Evolutionary conservation across 2,888 invertebrate species (phyloP).

Genomic region (Amorpha juglandis): DNA sequence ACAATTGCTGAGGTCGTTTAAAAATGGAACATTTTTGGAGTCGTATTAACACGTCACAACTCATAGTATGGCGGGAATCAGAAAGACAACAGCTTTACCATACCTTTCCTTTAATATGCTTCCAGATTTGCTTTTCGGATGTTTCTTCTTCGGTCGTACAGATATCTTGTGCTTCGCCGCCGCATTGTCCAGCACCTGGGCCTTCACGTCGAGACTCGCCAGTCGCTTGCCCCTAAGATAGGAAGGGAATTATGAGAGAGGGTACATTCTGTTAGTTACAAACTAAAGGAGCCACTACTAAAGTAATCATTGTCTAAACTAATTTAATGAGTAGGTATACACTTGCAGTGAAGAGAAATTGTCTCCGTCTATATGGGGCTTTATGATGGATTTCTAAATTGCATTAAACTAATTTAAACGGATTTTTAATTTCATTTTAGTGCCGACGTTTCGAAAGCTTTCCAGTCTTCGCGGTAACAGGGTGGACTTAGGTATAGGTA

Average conservation of each 20-base stretch:
- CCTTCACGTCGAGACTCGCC: constrained; percentile 86
- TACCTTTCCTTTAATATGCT: constrained; percentile 39
- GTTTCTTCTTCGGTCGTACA: constrained; percentile 88
- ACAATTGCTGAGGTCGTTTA: too few relatives aligned
- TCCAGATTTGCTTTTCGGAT: constrained; percentile 67
- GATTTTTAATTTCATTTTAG: too few relatives aligned
- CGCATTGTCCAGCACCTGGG: constrained; percentile 87
- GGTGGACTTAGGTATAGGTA: too few relatives aligned
- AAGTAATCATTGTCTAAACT: neutral
- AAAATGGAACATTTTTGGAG: too few relatives aligned
- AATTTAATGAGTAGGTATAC: too few relatives aligned
- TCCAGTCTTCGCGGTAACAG: too few relatives aligned
- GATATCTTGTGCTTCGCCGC: constrained; percentile 91
- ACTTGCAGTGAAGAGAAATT: too few relatives aligned
- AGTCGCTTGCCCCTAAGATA: constrained; percentile 80
- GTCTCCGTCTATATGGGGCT: too few relatives aligned
- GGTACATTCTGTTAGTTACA: constrained; percentile 44
- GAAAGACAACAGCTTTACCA: neutral
- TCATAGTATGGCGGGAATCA: neutral
- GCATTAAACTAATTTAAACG: too few relatives aligned
- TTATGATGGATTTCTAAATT: too few relatives aligned
- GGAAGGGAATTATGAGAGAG: constrained; percentile 49
- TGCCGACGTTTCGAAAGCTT: too few relatives aligned
- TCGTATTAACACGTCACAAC: too few relatives aligned
- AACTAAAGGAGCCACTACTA: constrained; percentile 9